Conservation (phyloP, 2,888 invertebrate species). For the Cryptocheilus praepositus region DNA sequence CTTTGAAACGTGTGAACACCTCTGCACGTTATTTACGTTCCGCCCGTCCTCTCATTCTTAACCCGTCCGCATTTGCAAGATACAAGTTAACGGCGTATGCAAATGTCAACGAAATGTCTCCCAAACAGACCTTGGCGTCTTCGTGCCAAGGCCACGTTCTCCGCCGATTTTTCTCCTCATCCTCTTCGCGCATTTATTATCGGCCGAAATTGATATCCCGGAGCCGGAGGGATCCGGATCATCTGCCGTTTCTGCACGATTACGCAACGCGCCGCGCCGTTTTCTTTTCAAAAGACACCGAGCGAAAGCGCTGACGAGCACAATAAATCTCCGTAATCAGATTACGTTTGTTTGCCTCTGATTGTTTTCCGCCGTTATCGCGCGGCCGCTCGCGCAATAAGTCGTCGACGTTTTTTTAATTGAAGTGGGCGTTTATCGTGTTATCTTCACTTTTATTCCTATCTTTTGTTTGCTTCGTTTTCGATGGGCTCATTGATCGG, state of each 20-base stretch:
- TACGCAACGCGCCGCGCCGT: too few relatives aligned
- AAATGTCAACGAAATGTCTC: background rate
- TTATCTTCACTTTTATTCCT: slow-evolving; percentile 1
- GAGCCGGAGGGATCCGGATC: too few relatives aligned
- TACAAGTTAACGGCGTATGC: slow-evolving; percentile 1
- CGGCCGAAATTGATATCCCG: too few relatives aligned
- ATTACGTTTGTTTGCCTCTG: slow-evolving; percentile 18
- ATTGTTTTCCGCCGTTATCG: background rate
- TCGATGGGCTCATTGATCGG: background rate
- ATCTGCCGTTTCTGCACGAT: too few relatives aligned
- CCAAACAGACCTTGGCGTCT: background rate
- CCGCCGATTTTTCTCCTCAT: background rate
- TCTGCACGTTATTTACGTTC: slow-evolving; percentile 1
- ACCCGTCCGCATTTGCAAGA: background rate
- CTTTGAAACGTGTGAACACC: slow-evolving; percentile 33
- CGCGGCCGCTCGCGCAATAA: background rate
- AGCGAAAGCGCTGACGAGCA: background rate
- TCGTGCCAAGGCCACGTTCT: background rate
- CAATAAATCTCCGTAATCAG: background rate
- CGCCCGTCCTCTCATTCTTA: background rate
- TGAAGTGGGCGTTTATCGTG: background rate
- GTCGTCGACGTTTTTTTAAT: background rate
- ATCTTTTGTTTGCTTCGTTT: slow-evolving; percentile 1
- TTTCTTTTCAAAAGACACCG: background rate
- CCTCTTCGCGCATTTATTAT: background rate